Conservation (phyloP, 2,113 vertebrate genomes). For the Entosphenus tridentatus region DNA sequence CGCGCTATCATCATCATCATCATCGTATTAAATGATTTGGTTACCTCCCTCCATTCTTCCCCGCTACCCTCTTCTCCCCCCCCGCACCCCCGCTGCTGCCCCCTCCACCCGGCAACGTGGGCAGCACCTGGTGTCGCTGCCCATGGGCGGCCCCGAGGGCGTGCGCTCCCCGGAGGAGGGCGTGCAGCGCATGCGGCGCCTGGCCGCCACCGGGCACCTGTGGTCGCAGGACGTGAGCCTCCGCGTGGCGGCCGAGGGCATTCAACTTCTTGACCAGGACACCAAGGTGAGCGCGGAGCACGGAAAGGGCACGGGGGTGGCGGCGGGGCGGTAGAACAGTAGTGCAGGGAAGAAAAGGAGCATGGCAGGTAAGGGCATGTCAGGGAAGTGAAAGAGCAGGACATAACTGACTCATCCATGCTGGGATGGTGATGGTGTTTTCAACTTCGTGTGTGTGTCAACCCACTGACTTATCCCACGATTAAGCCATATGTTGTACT, state of each 20-base stretch:
- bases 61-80: not conserved
- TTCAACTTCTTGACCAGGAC: conserved; percentile 66
- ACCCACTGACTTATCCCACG: no score
- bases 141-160: conserved; percentile 80
- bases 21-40: not conserved
- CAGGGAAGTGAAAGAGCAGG: no score
- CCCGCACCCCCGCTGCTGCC: not conserved
- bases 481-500: no score
- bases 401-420: no score
- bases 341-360: no score
- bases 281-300: conserved; percentile 34
- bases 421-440: no score
- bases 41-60: not conserved
- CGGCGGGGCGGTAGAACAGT: no score
- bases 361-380: no score
- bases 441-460: no score
- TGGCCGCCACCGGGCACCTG: conserved; percentile 79
- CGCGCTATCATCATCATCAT: not conserved
- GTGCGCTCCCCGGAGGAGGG: conserved; percentile 76
- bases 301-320: no score
- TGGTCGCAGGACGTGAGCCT: conserved; percentile 95
- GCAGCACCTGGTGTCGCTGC: conserved; percentile 75
- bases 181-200: conserved; percentile 56
- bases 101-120: not conserved
- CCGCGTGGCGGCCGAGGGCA: conserved; percentile 59